Evolutionary conservation across 2,113 vertebrate species (phyloP).

Genomic region (Recurvirostra avosetta): DNA sequence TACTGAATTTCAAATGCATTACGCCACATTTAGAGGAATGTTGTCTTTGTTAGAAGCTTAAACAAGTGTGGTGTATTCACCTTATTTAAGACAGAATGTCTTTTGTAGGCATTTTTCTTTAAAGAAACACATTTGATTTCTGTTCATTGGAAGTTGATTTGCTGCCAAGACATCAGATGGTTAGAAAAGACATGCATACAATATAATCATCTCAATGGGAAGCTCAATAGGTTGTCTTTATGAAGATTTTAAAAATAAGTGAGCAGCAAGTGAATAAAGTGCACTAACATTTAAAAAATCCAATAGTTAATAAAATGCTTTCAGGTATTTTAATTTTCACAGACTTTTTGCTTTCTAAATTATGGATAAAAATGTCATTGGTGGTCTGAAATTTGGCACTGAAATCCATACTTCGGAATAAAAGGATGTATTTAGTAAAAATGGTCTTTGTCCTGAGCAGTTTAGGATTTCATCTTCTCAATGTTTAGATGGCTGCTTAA

Average conservation of each 20-base stretch:
- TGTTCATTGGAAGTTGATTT: neutral
- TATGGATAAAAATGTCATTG: neutral
- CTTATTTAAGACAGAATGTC: neutral
- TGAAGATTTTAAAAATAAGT: neutral
- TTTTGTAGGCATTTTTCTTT: neutral
- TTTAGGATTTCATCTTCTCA: neutral
- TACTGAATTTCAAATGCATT: neutral
- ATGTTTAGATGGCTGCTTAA: neutral
- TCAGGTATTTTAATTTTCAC: neutral
- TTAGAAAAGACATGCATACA: conserved; percentile 27
- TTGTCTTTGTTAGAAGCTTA: neutral
- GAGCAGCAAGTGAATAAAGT: conserved; percentile 13
- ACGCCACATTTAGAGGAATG: neutral
- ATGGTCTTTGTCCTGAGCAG: neutral
- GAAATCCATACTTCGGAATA: neutral
- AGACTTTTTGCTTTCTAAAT: neutral
- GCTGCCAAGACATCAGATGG: conserved; percentile 23
- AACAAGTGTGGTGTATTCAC: neutral
- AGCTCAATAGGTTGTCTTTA: conserved; percentile 16
- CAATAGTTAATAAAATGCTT: neutral
- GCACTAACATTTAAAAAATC: neutral
- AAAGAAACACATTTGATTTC: neutral
- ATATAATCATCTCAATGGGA: conserved; percentile 33
- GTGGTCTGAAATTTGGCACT: neutral
- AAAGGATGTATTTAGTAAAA: neutral